Evolutionary conservation across 2,888 invertebrate species (phyloP), one percentile per base, ranked within the genome.

Genomic region (Hyposoter dolosus): DNA sequence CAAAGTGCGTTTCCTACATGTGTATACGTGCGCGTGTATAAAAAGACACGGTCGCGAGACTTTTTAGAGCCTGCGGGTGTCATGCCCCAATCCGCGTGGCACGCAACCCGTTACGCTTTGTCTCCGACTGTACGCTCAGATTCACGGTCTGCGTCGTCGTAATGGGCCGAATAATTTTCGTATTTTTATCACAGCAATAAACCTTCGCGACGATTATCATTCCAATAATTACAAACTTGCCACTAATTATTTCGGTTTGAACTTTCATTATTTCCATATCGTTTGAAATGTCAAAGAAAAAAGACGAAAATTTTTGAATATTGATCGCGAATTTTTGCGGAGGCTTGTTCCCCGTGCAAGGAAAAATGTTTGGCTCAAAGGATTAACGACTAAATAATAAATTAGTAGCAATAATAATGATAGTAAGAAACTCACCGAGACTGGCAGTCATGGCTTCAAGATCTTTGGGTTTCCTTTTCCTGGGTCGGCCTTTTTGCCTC

Each of bases 401-500:
- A 4, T 23, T 12, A 15, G 12, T 23, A 28, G 23, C 23, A 56
- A 23, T 71, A 72, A 74, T 60, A 74, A 83, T 32, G 80, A 68
- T 47, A 23, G 65, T 23, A 77, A 72, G 83, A 32, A 84, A 94
- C 97, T 96, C 94, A 98, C 98, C 98, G 94, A 98, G 96, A 94
- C 96, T 98, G 77, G 97, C 97, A 77, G 97, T 97, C 96, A 98
- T 97, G 85, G 97, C 96, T 92, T 98, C 98, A 90, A 98, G 96
- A 93, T 98, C 98, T 95, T 98, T 98, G 77, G 98, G 98, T 94
- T 98, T 98, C 95, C 98, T 96, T 95, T 98, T 98, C 93, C 98
- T 95, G 50, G 98, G 98, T 89, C 99, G 95, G 12, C 98, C 98
- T 95, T 99, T 99, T 94, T 98, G 98, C 90, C 98, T 95, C 7